phyloP scores from a whole-genome alignment of 1,140 invertebrate species.

The Drosophila orena region DNA sequence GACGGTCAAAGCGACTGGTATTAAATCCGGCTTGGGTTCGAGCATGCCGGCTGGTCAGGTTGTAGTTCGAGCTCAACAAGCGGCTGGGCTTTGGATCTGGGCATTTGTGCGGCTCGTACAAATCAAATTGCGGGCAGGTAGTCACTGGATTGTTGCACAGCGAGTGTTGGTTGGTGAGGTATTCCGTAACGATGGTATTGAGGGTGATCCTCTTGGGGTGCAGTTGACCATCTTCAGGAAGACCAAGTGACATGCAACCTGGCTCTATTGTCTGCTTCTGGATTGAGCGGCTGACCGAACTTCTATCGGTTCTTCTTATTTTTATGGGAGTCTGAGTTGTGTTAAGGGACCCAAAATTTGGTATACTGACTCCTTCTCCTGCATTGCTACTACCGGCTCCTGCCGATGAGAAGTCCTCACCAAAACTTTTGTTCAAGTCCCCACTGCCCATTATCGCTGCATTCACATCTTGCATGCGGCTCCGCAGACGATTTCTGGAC shows the following conservation, averaged over 20 bases:
- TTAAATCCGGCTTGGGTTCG: conserved; percentile 87
- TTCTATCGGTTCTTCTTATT: conserved; percentile 46
- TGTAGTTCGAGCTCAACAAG: conserved; percentile 88
- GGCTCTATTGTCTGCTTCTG: conserved; percentile 88
- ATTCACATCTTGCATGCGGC: conserved; percentile 78
- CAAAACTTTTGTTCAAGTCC: conserved; percentile 37
- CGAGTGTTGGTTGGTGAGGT: conserved; percentile 97
- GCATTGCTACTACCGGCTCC: conserved; percentile 1
- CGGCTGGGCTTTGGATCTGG: conserved; percentile 93
- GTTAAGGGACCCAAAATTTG: conserved; percentile 47
- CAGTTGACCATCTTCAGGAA: conserved; percentile 46
- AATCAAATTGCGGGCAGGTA: conserved; percentile 95
- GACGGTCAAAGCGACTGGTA: conserved; percentile 89
- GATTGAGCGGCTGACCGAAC: conserved; percentile 86
- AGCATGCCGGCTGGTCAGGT: conserved; percentile 88
- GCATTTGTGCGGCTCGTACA: conserved; percentile 96
- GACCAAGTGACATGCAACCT: conserved; percentile 30
- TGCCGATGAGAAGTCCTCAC: conserved; percentile 32
- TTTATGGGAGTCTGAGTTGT: conserved; percentile 66
- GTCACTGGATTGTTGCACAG: conserved; percentile 96
- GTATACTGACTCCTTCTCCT: conserved; percentile 23
- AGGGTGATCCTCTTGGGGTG: conserved; percentile 88
- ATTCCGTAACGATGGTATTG: conserved; percentile 97
- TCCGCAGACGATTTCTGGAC: conserved; percentile 67
- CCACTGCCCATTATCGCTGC: conserved; percentile 66